Evolutionary conservation across 2,888 invertebrate genomes (phyloP), one percentile per base, ranked within the genome.

Genomic region (Tribolium freemani): DNA sequence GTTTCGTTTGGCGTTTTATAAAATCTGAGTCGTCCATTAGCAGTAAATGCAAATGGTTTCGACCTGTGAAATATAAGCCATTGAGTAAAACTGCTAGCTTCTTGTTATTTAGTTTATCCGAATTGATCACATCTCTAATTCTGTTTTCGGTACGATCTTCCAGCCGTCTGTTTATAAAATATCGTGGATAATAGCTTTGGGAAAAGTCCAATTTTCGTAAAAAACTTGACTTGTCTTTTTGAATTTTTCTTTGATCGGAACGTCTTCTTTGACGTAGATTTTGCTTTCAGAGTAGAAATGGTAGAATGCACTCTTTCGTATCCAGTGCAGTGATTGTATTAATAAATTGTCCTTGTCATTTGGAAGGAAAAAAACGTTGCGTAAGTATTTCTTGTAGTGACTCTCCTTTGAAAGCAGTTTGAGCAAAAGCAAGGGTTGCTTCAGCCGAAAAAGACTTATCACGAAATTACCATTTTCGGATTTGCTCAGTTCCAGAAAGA

Each of bases 141-240:
- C 83, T 84, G 31, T 83, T 69, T 67, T 84, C 81, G 3, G 85
- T 86, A 66, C 83, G 80, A 4, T 77, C 45, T 72, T 83, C 83
- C 1, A 86, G 85, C 86, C 86, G 86, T 21, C 79, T 50, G 74
- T 86, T 86, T 5, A 86, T 86, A 1, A 53, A 69, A 3, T 67
- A 0, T n/a, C n/a, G n/a, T n/a, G 85, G 80, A 50, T 69, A 20
- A 9, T 21, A 45, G 1, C 51, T 72, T 5, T 78, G 31, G 8
- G 13, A 50, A 70, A 84, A 84, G 69, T 85, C 31, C 76, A 1
- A 86, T 70, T 64, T 73, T 92, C 89, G 2, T 91, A 88, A 3
- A 93, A 95, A 44, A 90, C 86, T 21, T 90, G 87, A 5, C 87
- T 81, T 0, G 93, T 90, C 45, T 88, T 85, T 76, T 90, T 88